Conservation (phyloP, 2,888 invertebrate species). For the Drosophila vallismaia region DNA sequence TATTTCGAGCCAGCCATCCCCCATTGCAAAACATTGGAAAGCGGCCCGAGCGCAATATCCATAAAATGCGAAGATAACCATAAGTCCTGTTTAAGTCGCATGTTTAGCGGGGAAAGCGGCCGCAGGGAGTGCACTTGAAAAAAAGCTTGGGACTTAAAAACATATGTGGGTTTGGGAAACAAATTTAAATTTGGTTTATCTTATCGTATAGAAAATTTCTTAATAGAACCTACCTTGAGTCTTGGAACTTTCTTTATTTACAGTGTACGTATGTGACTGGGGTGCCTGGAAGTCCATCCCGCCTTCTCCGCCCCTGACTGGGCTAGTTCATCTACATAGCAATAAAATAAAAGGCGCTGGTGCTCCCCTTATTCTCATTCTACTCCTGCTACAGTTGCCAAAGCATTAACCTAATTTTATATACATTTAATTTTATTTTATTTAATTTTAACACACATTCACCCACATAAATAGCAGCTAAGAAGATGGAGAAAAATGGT, state of each 20-base stretch:
- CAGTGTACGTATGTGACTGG: slow-evolving; percentile 54
- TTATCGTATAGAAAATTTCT: too few relatives aligned
- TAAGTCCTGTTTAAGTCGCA: slow-evolving; percentile 78
- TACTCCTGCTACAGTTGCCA: slow-evolving; percentile 36
- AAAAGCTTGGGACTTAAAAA: neutral
- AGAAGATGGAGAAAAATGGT: slow-evolving; percentile 4
- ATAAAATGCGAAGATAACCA: slow-evolving; percentile 80
- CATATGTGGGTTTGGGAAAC: too few relatives aligned
- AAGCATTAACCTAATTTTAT: slow-evolving; percentile 79
- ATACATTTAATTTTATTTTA: slow-evolving; percentile 79
- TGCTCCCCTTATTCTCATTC: neutral
- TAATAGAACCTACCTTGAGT: too few relatives aligned
- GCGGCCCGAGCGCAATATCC: slow-evolving; percentile 71
- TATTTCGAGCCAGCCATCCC: slow-evolving; percentile 48
- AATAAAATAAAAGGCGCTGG: slow-evolving; percentile 70
- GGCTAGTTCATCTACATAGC: slow-evolving; percentile 73
- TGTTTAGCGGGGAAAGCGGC: slow-evolving; percentile 40
- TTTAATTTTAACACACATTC: slow-evolving; percentile 75
- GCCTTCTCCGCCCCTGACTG: slow-evolving; percentile 18
- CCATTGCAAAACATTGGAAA: slow-evolving; percentile 55
- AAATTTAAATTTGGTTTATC: too few relatives aligned
- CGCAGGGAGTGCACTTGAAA: slow-evolving; percentile 16
- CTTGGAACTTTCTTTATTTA: neutral
- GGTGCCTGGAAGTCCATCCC: slow-evolving; percentile 40
- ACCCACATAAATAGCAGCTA: slow-evolving; percentile 8